phyloP scores from a whole-genome alignment of 2,797 vertebrate species.

The Mallotus villosus region DNA sequence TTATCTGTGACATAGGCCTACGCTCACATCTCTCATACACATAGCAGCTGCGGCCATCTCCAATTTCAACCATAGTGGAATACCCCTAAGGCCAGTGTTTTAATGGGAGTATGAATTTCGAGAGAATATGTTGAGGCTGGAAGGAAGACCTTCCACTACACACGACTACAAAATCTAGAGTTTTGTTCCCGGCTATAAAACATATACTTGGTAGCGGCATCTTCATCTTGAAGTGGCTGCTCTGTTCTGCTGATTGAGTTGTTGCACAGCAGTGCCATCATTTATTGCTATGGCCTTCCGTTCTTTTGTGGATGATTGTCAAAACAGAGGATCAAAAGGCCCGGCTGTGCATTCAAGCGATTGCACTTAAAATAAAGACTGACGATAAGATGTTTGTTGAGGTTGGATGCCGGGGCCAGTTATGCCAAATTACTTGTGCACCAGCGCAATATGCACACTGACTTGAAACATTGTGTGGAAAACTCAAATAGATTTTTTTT shows the following conservation, averaged over 20 bases:
- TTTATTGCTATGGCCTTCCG: not conserved
- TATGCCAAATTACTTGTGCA: not conserved
- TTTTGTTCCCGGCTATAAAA: constrained; percentile 11
- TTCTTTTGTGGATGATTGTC: constrained; percentile 7
- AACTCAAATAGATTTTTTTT: not conserved
- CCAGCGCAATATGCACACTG: not conserved
- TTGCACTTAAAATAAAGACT: not conserved
- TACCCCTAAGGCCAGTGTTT: not conserved
- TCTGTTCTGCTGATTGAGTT: constrained; percentile 9
- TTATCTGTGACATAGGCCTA: not conserved
- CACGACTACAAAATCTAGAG: constrained; percentile 8
- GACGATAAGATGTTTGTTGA: not conserved
- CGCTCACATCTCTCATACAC: too few species aligned
- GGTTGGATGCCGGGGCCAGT: not conserved
- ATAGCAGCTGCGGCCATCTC: not conserved
- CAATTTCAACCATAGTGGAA: not conserved
- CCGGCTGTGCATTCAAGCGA: not conserved
- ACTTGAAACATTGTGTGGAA: not conserved
- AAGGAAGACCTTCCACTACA: not conserved
- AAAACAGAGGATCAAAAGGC: not conserved
- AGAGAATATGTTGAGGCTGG: constrained; percentile 1
- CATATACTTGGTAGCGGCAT: not conserved
- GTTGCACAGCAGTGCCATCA: not conserved
- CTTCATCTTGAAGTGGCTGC: constrained; percentile 7
- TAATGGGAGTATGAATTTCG: not conserved